These are phyloP conservation scores for Dynastes hyllus DNA, from an alignment of 2,888 invertebrate genomes.

Conservation along the genomic window DNA sequence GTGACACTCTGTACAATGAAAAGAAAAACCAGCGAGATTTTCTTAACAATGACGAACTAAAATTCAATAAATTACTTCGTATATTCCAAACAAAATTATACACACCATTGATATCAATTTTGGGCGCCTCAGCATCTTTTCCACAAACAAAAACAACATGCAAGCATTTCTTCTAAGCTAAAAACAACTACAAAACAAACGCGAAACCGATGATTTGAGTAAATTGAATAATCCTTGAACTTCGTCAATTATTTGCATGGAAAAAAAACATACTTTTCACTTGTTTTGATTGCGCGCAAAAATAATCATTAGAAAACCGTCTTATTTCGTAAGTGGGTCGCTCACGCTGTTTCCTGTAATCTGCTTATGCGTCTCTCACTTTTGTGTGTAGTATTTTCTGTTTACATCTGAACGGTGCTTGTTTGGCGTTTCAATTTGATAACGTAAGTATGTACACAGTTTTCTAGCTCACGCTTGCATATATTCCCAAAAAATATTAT, in stretches of 20 bases:
- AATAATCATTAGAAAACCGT: not conserved
- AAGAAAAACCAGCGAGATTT: too few relatives aligned
- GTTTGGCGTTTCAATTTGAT: not conserved
- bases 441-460: conserved; percentile 15
- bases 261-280: not conserved
- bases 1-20: too few relatives aligned
- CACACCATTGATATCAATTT: too few relatives aligned
- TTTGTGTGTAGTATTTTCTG: not conserved
- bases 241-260: conserved; percentile 15
- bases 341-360: not conserved
- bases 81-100: too few relatives aligned
- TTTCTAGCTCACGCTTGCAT: not conserved
- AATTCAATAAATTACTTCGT: too few relatives aligned
- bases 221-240: conserved; percentile 32
- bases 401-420: conserved; percentile 5
- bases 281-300: conserved; percentile 30
- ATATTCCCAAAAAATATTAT: not conserved
- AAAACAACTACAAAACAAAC: too few relatives aligned
- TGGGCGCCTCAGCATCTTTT: too few relatives aligned
- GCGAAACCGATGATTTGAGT: too few relatives aligned
- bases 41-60: too few relatives aligned
- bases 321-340: conserved; percentile 24
- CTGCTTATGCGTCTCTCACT: not conserved
- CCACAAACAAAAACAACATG: too few relatives aligned
- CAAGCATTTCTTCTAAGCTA: too few relatives aligned